Evolutionary conservation across 1,140 invertebrate species (phyloP).

Genomic region (Hyposmocoma kahamanoa): DNA sequence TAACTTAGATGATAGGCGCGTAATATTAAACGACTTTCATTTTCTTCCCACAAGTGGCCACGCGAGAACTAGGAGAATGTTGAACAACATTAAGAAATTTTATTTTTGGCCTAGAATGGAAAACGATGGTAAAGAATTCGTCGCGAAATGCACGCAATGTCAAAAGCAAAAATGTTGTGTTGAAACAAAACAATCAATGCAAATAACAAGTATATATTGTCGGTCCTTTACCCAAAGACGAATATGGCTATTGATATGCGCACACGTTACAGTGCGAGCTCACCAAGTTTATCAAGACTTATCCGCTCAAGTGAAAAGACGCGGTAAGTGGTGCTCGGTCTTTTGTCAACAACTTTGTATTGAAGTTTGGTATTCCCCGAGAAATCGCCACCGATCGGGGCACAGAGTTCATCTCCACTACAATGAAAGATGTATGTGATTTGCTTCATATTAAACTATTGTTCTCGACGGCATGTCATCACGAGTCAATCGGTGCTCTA

Average conservation of each 20-base stretch:
- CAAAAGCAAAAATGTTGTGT: neutral
- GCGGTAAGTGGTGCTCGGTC: neutral
- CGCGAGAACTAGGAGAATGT: neutral
- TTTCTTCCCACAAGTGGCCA: neutral
- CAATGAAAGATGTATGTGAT: neutral
- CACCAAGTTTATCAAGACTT: neutral
- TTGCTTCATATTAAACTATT: neutral
- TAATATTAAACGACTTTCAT: neutral
- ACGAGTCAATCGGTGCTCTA: neutral
- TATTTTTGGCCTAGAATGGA: neutral
- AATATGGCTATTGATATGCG: neutral
- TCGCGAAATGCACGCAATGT: neutral
- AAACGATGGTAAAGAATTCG: neutral
- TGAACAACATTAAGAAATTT: neutral
- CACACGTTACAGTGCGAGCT: neutral
- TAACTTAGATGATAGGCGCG: neutral
- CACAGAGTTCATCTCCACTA: neutral
- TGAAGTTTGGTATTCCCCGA: neutral
- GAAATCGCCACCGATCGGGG: neutral
- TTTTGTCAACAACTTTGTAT: neutral
- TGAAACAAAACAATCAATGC: neutral
- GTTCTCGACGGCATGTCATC: neutral
- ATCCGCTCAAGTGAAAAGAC: neutral
- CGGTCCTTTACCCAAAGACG: neutral
- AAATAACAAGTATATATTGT: neutral